A percentile compares a stretch with the other conserved stretches of the same genome.
Evolutionary conservation across 1,140 invertebrate species (phyloP).

Genomic region (Propsilocerus akamusi): DNA sequence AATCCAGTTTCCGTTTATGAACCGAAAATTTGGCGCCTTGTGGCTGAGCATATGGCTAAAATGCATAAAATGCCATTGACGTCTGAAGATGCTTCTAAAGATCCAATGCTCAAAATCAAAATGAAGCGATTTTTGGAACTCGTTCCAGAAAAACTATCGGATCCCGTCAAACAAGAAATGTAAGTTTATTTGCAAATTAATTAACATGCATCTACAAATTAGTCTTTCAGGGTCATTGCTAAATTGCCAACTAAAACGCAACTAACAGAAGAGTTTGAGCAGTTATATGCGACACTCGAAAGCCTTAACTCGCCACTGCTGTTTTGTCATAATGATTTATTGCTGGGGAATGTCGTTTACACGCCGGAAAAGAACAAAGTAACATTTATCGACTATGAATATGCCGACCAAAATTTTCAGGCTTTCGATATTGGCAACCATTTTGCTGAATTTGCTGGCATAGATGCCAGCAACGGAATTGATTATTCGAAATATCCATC

Average conservation of each 20-base stretch:
- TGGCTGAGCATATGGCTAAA: constrained; percentile 61
- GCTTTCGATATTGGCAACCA: constrained; percentile 96
- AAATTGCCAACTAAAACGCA: constrained; percentile 9
- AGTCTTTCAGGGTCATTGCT: constrained; percentile 6
- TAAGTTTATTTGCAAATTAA: constrained; percentile 14
- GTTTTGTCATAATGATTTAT: constrained; percentile 94
- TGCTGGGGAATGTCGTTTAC: constrained; percentile 85
- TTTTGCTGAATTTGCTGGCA: constrained; percentile 93
- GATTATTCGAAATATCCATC: constrained; percentile 65
- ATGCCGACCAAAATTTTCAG: constrained; percentile 85
- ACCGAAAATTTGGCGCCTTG: constrained; percentile 47
- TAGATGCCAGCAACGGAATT: constrained; percentile 35
- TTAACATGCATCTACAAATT: constrained; percentile 7
- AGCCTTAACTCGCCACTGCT: constrained; percentile 62
- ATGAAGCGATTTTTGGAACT: constrained; percentile 52
- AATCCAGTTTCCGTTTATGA: constrained; percentile 47
- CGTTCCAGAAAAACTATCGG: constrained; percentile 41
- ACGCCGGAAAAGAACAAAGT: constrained; percentile 49
- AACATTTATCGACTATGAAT: constrained; percentile 96
- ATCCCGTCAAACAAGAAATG: constrained; percentile 41
- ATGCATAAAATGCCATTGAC: constrained; percentile 48
- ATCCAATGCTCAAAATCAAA: constrained; percentile 55
- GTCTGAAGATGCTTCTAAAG: constrained; percentile 19
- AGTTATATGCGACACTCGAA: constrained; percentile 43
- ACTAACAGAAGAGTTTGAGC: constrained; percentile 47